Conservation (phyloP, 2,888 invertebrate genomes). For the Cistogaster globosa region DNA sequence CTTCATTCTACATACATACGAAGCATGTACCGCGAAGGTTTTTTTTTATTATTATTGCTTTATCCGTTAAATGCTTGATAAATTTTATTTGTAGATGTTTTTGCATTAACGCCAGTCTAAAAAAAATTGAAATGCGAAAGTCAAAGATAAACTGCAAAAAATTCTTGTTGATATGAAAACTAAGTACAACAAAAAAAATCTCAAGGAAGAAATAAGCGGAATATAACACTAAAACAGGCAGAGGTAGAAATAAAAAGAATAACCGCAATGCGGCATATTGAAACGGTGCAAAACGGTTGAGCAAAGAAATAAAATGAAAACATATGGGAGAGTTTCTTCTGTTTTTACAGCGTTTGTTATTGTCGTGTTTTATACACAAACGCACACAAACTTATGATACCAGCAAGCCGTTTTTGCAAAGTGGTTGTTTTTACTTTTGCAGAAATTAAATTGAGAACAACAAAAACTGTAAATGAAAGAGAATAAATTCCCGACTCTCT, state of each 20-base stretch:
- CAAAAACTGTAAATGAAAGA: background rate
- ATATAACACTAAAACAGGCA: constrained; percentile 28
- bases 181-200: constrained; percentile 27
- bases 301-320: constrained; percentile 58
- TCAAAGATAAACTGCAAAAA: constrained; percentile 51
- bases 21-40: background rate
- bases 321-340: constrained; percentile 62
- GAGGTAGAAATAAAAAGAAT: constrained; percentile 77
- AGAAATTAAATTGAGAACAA: constrained; percentile 26
- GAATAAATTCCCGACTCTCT: too few species aligned
- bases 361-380: constrained; percentile 26
- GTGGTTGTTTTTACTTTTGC: constrained; percentile 63
- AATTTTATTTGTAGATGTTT: background rate
- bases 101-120: constrained; percentile 39
- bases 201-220: constrained; percentile 1
- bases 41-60: constrained; percentile 37
- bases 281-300: constrained; percentile 80
- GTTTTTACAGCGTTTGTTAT: constrained; percentile 2
- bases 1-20: constrained; percentile 8
- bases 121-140: constrained; percentile 38
- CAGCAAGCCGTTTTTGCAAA: constrained; percentile 50
- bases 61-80: constrained; percentile 51
- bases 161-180: constrained; percentile 24
- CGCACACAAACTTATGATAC: constrained; percentile 8
- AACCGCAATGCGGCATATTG: constrained; percentile 84